Conservation (phyloP, 2,797 vertebrate species). For the Argyrosomus regius region DNA sequence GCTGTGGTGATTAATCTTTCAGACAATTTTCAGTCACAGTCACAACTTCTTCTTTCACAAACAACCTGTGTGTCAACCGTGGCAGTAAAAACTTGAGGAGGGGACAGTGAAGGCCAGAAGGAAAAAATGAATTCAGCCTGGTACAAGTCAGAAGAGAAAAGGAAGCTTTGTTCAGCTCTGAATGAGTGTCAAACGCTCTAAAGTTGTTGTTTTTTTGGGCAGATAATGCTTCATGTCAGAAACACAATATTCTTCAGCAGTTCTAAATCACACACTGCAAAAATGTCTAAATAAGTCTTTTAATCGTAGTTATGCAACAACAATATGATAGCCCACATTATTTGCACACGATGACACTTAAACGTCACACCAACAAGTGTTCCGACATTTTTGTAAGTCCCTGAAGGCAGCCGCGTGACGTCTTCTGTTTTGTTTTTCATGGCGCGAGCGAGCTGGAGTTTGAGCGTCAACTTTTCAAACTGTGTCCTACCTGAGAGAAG, state of each 20-base stretch:
- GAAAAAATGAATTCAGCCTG: background rate
- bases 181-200: background rate
- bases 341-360: background rate
- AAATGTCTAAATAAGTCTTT: background rate
- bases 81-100: background rate
- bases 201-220: background rate
- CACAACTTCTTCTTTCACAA: background rate
- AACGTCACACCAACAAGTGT: background rate
- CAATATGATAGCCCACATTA: accelerated
- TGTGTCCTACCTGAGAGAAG: background rate
- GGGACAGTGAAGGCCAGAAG: background rate
- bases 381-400: conserved; percentile 11
- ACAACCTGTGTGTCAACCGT: background rate
- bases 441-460: conserved; percentile 42
- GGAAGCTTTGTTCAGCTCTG: background rate
- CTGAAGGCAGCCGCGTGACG: conserved; percentile 67
- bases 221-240: background rate
- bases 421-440: conserved; percentile 37
- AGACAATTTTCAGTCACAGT: conserved; percentile 8
- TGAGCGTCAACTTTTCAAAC: no score
- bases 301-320: background rate
- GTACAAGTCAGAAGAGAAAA: background rate
- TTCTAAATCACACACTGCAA: background rate
- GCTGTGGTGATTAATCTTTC: conserved; percentile 15
- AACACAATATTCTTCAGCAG: background rate